A percentile compares a stretch with the other conserved stretches of the same genome.
Conservation (phyloP, 1,140 invertebrate genomes). For the Pseudobourletiella spinata region DNA sequence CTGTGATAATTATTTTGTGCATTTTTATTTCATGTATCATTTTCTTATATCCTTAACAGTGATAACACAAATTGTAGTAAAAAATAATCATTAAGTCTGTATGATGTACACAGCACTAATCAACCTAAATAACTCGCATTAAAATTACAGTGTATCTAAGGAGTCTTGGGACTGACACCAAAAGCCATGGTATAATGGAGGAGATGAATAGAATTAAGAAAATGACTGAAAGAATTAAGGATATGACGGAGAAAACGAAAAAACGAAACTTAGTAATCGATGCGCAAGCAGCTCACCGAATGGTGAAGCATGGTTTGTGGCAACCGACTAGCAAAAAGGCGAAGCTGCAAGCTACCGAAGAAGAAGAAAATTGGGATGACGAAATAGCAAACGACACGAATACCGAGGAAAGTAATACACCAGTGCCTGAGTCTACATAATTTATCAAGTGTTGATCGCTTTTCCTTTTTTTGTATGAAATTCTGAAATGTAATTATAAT, state of each 20-base stretch:
- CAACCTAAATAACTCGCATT: background rate
- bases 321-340: background rate
- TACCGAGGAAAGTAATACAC: too few relatives aligned
- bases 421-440: too few relatives aligned
- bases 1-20: too few relatives aligned
- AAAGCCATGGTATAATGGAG: slow-evolving; percentile 27
- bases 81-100: too few relatives aligned
- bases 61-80: too few relatives aligned
- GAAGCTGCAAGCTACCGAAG: background rate
- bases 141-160: slow-evolving; percentile 31
- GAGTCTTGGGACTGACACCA: slow-evolving; percentile 31
- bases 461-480: too few relatives aligned
- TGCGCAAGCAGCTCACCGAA: slow-evolving; percentile 25
- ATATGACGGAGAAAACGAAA: slow-evolving; percentile 27
- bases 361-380: slow-evolving; percentile 16
- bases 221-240: slow-evolving; percentile 24
- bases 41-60: background rate
- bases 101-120: background rate
- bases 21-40: background rate
- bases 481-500: too few relatives aligned
- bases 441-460: too few relatives aligned
- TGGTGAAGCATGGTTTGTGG: slow-evolving; percentile 11
- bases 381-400: too few relatives aligned
- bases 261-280: slow-evolving; percentile 19
- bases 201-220: slow-evolving; percentile 33